phyloP scores from a whole-genome alignment of 2,113 vertebrate species.

The Tamias sibiricus region DNA sequence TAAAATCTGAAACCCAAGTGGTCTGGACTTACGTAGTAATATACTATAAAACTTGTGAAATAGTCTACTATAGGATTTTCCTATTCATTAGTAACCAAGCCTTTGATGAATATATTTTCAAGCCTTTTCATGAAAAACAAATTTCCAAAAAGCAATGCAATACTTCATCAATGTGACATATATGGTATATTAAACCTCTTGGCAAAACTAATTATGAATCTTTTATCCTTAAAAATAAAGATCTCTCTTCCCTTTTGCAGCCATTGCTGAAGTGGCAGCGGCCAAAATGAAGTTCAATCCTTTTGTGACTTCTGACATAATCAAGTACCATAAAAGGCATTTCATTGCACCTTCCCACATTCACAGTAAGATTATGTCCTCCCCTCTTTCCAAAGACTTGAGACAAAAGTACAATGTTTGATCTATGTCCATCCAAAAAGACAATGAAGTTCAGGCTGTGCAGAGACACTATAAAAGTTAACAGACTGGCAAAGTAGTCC shows the following conservation, averaged over 20 bases:
- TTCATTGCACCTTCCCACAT: too few relatives aligned
- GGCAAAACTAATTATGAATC: constrained; percentile 17
- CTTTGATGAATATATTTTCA: neutral
- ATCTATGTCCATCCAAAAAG: too few relatives aligned
- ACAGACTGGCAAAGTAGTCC: too few relatives aligned
- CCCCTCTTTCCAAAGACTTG: too few relatives aligned
- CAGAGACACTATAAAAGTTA: too few relatives aligned
- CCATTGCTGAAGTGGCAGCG: too few relatives aligned
- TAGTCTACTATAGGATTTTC: neutral
- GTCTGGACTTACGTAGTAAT: neutral
- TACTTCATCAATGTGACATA: neutral
- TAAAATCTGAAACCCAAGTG: neutral
- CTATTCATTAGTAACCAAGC: neutral
- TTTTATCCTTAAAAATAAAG: constrained; percentile 20
- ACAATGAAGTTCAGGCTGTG: too few relatives aligned
- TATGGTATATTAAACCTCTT: constrained; percentile 14
- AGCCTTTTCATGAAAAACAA: neutral
- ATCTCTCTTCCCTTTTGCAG: neutral
- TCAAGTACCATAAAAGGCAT: too few relatives aligned
- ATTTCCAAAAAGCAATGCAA: neutral
- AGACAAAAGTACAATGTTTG: too few relatives aligned
- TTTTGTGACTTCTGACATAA: too few relatives aligned
- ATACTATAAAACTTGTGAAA: neutral
- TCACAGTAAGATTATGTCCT: too few relatives aligned
- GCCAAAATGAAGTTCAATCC: too few relatives aligned